Evolutionary conservation across 1,140 invertebrate species (phyloP).

Genomic region (Bombus picipes): DNA sequence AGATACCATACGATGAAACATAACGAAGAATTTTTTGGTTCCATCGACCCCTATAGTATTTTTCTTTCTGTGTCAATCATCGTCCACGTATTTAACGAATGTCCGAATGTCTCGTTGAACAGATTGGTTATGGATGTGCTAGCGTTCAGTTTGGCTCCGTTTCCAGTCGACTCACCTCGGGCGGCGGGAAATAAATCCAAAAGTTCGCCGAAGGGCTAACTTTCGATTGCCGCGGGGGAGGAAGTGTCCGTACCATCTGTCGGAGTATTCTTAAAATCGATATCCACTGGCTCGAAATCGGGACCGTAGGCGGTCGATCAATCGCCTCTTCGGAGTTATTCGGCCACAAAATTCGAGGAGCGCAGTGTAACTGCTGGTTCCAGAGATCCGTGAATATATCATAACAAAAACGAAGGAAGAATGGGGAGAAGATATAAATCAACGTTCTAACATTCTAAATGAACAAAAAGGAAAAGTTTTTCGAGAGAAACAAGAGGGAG

Average conservation of each 20-base stretch:
- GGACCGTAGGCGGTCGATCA: not conserved
- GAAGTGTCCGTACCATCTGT: constrained; percentile 5
- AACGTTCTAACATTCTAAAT: not conserved
- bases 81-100: not conserved
- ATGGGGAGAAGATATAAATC: not conserved
- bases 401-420: not conserved
- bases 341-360: not conserved
- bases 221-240: not conserved
- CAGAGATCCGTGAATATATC: not conserved
- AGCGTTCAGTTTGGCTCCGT: not conserved
- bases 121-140: not conserved
- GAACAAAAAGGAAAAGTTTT: not conserved
- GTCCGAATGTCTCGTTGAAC: not conserved
- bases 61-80: not conserved
- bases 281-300: not conserved
- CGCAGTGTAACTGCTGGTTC: not conserved
- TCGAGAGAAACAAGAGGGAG: not conserved
- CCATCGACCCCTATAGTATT: not conserved
- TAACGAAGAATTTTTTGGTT: not conserved
- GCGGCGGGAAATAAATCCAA: not conserved
- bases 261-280: not conserved
- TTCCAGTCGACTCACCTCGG: not conserved
- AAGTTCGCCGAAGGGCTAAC: constrained; percentile 1
- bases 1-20: not conserved
- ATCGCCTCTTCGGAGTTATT: not conserved